Conservation (phyloP, 2,888 invertebrate genomes). For the Lagria hirta region DNA sequence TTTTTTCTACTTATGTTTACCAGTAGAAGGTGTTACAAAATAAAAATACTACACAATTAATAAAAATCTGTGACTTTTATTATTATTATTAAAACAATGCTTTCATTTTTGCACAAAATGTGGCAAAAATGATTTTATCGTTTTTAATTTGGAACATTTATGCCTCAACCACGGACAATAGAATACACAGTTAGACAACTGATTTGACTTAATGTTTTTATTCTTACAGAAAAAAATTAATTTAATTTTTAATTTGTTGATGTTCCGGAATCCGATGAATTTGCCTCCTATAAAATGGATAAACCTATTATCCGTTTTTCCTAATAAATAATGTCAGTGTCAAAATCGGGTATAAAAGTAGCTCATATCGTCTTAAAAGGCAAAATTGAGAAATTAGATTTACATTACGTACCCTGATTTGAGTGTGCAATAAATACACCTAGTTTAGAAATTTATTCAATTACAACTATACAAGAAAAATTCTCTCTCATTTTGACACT, state of each 20-base stretch:
- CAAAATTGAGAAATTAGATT: conserved; percentile 1
- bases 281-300: conserved; percentile 15
- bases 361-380: conserved; percentile 1
- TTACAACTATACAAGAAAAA: conserved; percentile 6
- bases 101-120: too few species aligned
- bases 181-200: conserved; percentile 17
- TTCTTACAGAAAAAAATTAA: conserved; percentile 9
- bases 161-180: conserved; percentile 16
- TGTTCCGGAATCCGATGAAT: conserved; percentile 19
- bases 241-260: conserved; percentile 15
- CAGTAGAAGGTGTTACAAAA: too few species aligned
- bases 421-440: conserved; percentile 4
- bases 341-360: conserved; percentile 2
- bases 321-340: conserved; percentile 6
- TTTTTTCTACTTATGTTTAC: too few species aligned
- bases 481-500: conserved; percentile 5
- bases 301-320: conserved; percentile 8
- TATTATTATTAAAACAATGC: too few species aligned
- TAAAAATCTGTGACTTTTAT: too few species aligned
- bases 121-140: conserved; percentile 11
- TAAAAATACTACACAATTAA: too few species aligned
- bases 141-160: conserved; percentile 16
- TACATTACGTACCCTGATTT: conserved; percentile 2
- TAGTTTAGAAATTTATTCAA: conserved; percentile 1
- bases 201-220: conserved; percentile 16